phyloP scores from a whole-genome alignment of 2,888 invertebrate species.

The Galerucella pusilla region DNA sequence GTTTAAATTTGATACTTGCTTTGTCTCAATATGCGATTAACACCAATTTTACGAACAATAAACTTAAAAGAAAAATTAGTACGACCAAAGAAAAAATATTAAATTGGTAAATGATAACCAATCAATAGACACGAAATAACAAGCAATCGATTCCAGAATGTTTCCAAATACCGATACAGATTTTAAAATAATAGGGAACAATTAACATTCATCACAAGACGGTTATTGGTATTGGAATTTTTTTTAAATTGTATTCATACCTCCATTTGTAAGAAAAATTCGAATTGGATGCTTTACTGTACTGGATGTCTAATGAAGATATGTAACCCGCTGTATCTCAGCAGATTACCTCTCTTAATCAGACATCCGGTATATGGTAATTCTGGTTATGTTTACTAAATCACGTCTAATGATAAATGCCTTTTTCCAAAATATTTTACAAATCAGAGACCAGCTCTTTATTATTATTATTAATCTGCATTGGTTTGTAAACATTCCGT shows the following conservation, averaged over 20 bases:
- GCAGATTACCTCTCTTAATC: too few species aligned
- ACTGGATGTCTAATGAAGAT: too few species aligned
- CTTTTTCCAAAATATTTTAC: not conserved
- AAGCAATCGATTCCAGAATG: conserved; percentile 16
- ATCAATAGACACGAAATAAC: conserved; percentile 25
- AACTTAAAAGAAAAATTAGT: conserved; percentile 9
- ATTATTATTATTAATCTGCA: not conserved
- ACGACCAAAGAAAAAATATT: not conserved
- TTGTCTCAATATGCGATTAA: conserved; percentile 16
- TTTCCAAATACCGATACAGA: not conserved
- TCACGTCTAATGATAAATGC: not conserved
- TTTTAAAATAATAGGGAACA: not conserved
- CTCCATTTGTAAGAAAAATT: too few species aligned
- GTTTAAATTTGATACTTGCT: conserved; percentile 25
- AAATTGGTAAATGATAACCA: conserved; percentile 1
- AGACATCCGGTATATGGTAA: too few species aligned
- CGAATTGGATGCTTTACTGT: too few species aligned
- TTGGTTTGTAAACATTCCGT: not conserved
- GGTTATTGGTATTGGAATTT: too few species aligned
- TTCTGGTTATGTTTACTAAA: too few species aligned
- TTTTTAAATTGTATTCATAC: too few species aligned
- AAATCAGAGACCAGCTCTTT: not conserved
- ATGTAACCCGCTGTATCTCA: too few species aligned
- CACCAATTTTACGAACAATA: conserved; percentile 23
- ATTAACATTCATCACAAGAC: not conserved